These are phyloP conservation scores for Drosophila paracracens DNA, from an alignment of 2,888 invertebrate species.

Conservation along the genomic window DNA sequence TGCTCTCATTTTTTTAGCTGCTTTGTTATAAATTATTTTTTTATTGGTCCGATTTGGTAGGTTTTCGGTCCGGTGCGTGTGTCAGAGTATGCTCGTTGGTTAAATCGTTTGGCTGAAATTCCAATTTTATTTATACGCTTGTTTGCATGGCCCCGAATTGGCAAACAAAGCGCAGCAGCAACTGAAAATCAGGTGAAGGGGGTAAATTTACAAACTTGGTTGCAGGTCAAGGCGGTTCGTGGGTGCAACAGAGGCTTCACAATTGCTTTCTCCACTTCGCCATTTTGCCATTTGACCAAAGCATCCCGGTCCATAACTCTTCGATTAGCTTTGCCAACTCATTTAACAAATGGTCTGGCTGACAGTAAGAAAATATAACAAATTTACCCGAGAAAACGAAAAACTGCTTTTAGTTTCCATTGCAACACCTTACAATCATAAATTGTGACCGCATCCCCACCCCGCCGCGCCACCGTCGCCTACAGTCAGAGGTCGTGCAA, in stretches of 20 bases:
- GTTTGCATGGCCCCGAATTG: conserved; percentile 32
- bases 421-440: conserved; percentile 79
- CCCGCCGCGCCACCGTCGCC: not conserved
- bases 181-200: conserved; percentile 7
- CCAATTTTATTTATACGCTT: conserved; percentile 61
- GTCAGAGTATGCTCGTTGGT: conserved; percentile 47
- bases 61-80: not conserved
- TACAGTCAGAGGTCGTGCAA: conserved; percentile 36
- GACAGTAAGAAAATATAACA: conserved; percentile 78
- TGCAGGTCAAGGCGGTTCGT: conserved; percentile 56
- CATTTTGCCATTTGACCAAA: conserved; percentile 17
- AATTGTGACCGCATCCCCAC: conserved; percentile 52
- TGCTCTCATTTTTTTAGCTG: conserved; percentile 23
- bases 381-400: conserved; percentile 55
- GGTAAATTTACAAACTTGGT: conserved; percentile 9
- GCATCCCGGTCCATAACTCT: conserved; percentile 62
- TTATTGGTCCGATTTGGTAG: conserved; percentile 57
- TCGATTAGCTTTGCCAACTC: conserved; percentile 79
- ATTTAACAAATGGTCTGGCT: conserved; percentile 77
- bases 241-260: conserved; percentile 15
- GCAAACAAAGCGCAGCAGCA: conserved; percentile 30
- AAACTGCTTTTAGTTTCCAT: conserved; percentile 64
- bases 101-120: conserved; percentile 45
- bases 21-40: conserved; percentile 78
- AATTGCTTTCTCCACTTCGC: conserved; percentile 20